Evolutionary conservation across 2,797 vertebrate species (phyloP), one percentile per base, ranked within the genome.

Genomic region (Sitta carolinensis): DNA sequence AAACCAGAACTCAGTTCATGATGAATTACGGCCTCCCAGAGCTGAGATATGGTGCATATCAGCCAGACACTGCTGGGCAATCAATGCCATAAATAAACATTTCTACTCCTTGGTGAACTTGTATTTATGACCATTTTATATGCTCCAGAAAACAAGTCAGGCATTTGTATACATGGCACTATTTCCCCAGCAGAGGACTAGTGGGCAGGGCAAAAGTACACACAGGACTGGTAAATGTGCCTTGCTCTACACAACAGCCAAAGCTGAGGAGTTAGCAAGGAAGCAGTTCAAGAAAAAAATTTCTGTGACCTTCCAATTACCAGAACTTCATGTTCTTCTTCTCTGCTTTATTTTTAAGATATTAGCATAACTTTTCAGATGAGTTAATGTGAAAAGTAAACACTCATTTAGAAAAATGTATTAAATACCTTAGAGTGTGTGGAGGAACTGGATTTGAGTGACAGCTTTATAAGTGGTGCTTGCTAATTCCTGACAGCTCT

Each of bases 351-450:
- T 81, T 94, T 94, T 82, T 58, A 75, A 93, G 18, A 51, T 79
- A 76, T 55, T 64, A 92, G 26, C 50, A 27, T 47, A 80, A 77
- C 14, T 90, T 86, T 66, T 82, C 70, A 54, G 72, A 30, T 59
- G 26, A 92, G 34, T 57, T 86, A 45, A 57, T 76, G 61, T 70
- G 84, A 82, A 93, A 96, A 90, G 48, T 82, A 96, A 95, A 52
- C 29, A 45, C 7, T 87, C 3, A 20, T 61, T 91, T 77, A 54
- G 50, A 73, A 90, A 92, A 76, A 59, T 2, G 4, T 34, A 79
- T 82, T 82, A 38, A 89, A 79, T 73, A 66, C 42, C 29, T 57
- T n/a, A 3, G 25, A 13, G 40, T 38, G 40, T 64, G 51, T 23
- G 8, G 3, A 21, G 13, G 27, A 36, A 40, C 66, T 68, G 54